Evolutionary conservation across 2,113 vertebrate species (phyloP).

Genomic region (Cephalopterus ornatus): DNA sequence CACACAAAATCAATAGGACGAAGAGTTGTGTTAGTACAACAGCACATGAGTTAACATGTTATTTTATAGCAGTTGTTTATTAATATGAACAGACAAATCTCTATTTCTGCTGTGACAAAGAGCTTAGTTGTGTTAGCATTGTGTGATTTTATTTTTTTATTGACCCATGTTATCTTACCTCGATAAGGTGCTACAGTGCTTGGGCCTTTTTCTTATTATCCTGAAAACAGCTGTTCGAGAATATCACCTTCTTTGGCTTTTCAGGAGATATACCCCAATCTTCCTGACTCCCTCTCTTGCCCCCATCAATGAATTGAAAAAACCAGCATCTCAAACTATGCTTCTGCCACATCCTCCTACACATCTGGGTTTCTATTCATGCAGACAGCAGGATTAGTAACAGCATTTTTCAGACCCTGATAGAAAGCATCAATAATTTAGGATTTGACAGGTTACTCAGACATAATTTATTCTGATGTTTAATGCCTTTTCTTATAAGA

Average conservation of each 20-base stretch:
- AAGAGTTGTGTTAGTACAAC: not conserved
- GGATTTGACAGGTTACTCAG: not conserved
- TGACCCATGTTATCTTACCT: not conserved
- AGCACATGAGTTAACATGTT: not conserved
- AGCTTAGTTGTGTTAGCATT: not conserved
- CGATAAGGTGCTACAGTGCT: not conserved
- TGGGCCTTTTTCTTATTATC: not conserved
- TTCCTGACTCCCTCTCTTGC: not conserved
- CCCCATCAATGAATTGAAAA: not conserved
- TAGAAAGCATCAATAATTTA: constrained; percentile 24
- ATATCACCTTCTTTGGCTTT: not conserved
- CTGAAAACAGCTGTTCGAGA: not conserved
- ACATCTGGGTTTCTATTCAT: not conserved
- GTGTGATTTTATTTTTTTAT: not conserved
- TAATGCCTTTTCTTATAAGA: constrained; percentile 14
- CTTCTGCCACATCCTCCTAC: not conserved
- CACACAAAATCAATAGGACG: not conserved
- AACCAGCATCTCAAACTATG: not conserved
- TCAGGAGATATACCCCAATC: not conserved
- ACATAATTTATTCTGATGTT: not conserved
- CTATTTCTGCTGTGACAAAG: not conserved
- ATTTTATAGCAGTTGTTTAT: constrained; percentile 19
- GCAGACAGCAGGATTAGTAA: not conserved
- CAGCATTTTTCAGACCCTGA: not conserved
- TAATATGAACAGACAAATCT: not conserved